Evolutionary conservation across 2,888 invertebrate species (phyloP).

Genomic region (Glaucopsyche alexis): DNA sequence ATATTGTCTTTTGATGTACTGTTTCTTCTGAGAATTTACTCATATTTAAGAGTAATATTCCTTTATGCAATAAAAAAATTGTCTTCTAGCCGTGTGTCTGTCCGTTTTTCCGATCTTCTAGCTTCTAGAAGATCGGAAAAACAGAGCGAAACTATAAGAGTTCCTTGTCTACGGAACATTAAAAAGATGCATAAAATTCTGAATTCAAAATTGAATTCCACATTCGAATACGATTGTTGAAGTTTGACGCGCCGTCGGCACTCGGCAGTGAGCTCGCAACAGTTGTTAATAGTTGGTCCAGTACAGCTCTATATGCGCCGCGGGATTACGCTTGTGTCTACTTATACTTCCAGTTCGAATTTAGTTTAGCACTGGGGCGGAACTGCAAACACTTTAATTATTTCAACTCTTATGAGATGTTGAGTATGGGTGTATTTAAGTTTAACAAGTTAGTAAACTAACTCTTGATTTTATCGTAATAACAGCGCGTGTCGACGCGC

Average conservation of each 20-base stretch:
- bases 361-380: neutral
- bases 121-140: too few relatives aligned
- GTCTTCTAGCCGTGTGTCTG: too few relatives aligned
- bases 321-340: slow-evolving; percentile 4
- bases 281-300: slow-evolving; percentile 26
- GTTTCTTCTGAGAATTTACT: too few relatives aligned
- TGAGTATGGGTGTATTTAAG: neutral
- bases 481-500: too few relatives aligned
- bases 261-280: slow-evolving; percentile 12
- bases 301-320: neutral
- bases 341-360: slow-evolving; percentile 14
- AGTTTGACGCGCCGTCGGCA: slow-evolving; percentile 19
- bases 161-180: too few relatives aligned
- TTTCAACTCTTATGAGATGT: slow-evolving; percentile 14
- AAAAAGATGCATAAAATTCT: neutral
- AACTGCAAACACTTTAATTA: neutral
- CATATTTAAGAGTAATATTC: too few relatives aligned
- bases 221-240: slow-evolving; percentile 18
- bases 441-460: neutral
- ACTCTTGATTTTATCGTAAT: neutral
- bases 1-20: too few relatives aligned
- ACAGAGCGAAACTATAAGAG: too few relatives aligned
- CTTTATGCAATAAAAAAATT: too few relatives aligned
- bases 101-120: too few relatives aligned
- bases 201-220: slow-evolving; percentile 8